A percentile compares a stretch with the other conserved stretches of the same genome.
Evolutionary conservation across 64 coral and sea anemone species (phyloP).

Genomic region (Hydrozoanthus tunicans): DNA sequence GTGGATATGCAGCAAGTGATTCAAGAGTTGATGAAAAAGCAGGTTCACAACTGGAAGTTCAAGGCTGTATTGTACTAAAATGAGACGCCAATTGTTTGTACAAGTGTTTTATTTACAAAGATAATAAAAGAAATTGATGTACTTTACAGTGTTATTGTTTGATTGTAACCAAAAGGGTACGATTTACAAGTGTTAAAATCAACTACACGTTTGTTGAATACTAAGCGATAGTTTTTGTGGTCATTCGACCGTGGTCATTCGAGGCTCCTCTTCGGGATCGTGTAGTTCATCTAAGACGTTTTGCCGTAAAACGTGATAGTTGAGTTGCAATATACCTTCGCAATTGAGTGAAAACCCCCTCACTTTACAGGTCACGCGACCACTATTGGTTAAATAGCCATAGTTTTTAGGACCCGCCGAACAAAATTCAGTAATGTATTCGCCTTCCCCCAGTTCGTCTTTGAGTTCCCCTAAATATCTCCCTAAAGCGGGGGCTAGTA

Average conservation of each 20-base stretch:
- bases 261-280: background rate
- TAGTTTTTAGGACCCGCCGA: too few relatives aligned
- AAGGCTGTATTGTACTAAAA: slow-evolving; percentile 48
- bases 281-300: too few relatives aligned
- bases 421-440: too few relatives aligned
- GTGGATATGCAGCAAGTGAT: too few relatives aligned
- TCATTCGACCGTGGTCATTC: background rate
- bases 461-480: background rate
- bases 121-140: slow-evolving; percentile 18
- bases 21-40: slow-evolving; percentile 41
- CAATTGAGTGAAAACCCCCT: background rate
- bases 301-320: too few relatives aligned
- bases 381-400: background rate
- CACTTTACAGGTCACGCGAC: slow-evolving; percentile 7
- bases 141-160: too few relatives aligned
- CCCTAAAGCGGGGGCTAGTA: background rate
- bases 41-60: background rate
- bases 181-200: too few relatives aligned
- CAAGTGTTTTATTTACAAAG: slow-evolving; percentile 41
- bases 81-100: slow-evolving; percentile 35
- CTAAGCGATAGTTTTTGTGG: background rate
- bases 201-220: background rate
- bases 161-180: too few relatives aligned
- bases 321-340: background rate
- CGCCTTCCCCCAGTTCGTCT: background rate